Base-by-base conservation (phyloP, 2,888 invertebrate species). In the Tethea ocularis region DNA sequence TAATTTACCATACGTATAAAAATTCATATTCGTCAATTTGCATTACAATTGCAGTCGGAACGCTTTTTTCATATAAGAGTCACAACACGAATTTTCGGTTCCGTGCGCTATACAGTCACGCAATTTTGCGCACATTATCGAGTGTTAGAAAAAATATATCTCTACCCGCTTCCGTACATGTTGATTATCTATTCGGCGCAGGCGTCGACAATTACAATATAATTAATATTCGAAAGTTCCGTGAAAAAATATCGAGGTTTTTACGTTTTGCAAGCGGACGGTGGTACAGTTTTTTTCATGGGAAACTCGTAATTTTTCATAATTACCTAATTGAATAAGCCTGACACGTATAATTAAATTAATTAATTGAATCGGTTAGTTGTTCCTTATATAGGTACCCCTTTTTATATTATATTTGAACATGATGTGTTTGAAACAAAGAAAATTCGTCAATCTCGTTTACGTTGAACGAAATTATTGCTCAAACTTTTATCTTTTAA, bases 131-230 rank as follows among this genome's bases (percentile, higher is more conserved):
- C 46, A 78, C 46, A 54, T 60, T n/a, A 58, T 20, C 33, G 22
- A 20, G 20, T 20, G 20, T 6, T 17, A 36, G 26, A 54, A 52
- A 54, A 33, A 22, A 33, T 36, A 33, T 54, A 57, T 51, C 55
- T 69, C 65, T 66, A 61, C 65, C 64, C 63, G 72, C 79, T 84
- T 82, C 83, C 84, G 80, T 76, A 77, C 77, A 72, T 73, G 76
- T 65, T 65, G 67, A 73, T 77, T 81, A 78, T 79, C 75, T 46
- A 46, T 46, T 38, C 38, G 38, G 46, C 46, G 62, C 67, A 61
- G 61, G 61, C 57, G 62, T 67, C 62, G 60, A 60, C 67, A 65
- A 74, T 75, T 71, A 72, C 64, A 33, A 67, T 76, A 73, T 77
- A 72, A 78, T 80, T 77, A 73, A 63, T 62, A 71, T 74, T 77